Base-by-base conservation (phyloP, 2,113 vertebrate species). In the Madoqua kirkii region DNA sequence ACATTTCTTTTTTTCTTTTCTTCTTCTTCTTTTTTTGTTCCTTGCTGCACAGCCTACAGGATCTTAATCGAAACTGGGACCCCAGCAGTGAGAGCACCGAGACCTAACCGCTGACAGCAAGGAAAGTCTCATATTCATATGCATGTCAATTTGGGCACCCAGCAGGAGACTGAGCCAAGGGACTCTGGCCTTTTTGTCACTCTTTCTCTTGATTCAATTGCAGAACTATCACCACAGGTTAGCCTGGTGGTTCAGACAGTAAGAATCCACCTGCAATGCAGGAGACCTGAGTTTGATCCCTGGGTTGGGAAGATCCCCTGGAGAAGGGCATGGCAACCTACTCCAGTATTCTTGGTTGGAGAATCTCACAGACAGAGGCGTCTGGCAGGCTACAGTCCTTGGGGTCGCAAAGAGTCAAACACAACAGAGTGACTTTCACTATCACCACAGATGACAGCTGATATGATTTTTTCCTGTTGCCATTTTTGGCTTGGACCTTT, bases 81-180 rank as follows among this genome's bases (percentile, higher is more conserved):
- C 17, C 64, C 0, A 0, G 64, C 33, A 67, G 2, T 21, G 17
- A 36, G 8, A 36, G 4, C 33, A 21, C 33, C 0, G 0, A 21
- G 17, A 71, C 64, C 64, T 71, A 71, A 71, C 64, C n/a, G 21
- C n/a, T 71, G n/a, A 71, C 0, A 0, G n/a, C 67, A 71, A 71
- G 19, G n/a, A 6, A 71, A 71, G 67, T 12, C 4, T 19, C n/a
- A 40, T 71, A 45, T 13, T n/a, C 7, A 17, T 29, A 23, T 62
- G 36, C 14, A 11, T 48, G 23, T 40, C 1, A 1, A 15, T 27
- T 40, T 87, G 45, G 6, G 6, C 40, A 33, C 29, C 6, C 36
- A 48, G 36, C 19, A 15, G 19, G 48, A 19, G 25, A n/a, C 15
- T 25, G 27, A 85, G 52, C 25, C 48, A 45, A 67, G 74, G 40